phyloP scores from a whole-genome alignment of 2,888 invertebrate species.

The Hirudinaria manillensis region DNA sequence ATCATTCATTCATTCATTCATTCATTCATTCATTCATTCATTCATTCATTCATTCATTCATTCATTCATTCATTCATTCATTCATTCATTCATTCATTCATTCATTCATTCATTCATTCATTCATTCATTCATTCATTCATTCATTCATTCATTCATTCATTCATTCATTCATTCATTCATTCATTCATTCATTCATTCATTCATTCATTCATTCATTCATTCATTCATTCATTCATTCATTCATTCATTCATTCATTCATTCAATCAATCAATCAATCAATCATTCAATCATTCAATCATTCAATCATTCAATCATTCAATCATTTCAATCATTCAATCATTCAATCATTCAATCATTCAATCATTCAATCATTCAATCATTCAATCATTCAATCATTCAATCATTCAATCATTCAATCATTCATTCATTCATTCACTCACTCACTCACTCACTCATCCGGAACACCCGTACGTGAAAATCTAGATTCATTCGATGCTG shows the following conservation, averaged over 20 bases:
- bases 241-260: not conserved
- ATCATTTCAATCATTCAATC: not conserved
- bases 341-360: not conserved
- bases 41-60: not conserved
- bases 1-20: not conserved
- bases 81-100: constrained; percentile 1
- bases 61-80: not conserved
- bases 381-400: not conserved
- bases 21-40: not conserved
- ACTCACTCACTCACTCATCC: too few species aligned
- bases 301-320: not conserved
- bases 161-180: not conserved
- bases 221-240: not conserved
- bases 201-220: constrained; percentile 6
- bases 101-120: not conserved
- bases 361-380: not conserved
- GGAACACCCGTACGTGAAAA: too few species aligned
- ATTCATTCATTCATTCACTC: not conserved
- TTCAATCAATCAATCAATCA: not conserved
- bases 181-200: not conserved
- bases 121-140: too few species aligned
- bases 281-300: not conserved
- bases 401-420: not conserved
- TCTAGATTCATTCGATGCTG: too few species aligned
- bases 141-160: too few species aligned